These are phyloP conservation scores for Mirza zaza DNA, from an alignment of 2,113 vertebrate genomes.

Conservation along the genomic window DNA sequence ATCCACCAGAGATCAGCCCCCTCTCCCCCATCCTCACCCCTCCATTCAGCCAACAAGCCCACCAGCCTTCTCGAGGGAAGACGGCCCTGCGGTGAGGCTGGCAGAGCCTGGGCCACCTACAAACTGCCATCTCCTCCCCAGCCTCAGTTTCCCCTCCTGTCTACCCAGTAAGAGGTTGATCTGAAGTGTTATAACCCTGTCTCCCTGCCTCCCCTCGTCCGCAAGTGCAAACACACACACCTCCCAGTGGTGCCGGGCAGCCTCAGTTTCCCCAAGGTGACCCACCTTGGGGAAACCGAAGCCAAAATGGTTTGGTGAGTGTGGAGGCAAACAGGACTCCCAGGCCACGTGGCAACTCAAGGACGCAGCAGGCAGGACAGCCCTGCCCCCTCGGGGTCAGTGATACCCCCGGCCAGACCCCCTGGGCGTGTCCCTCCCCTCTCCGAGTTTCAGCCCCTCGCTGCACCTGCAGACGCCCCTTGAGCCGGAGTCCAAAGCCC, in stretches of 20 bases:
- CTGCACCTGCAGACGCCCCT: background rate
- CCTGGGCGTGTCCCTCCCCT: fast-evolving
- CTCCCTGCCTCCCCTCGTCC: fast-evolving
- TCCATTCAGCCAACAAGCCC: background rate
- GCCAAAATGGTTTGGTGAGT: background rate
- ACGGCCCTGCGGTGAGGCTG: fast-evolving
- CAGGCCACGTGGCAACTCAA: fast-evolving
- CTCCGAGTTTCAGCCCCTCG: fast-evolving
- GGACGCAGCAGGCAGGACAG: background rate
- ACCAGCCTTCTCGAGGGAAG: background rate
- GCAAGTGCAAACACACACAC: fast-evolving
- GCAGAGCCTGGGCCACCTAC: fast-evolving
- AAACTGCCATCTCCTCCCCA: fast-evolving
- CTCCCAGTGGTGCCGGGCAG: background rate
- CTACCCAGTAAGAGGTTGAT: fast-evolving
- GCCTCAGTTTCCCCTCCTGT: background rate
- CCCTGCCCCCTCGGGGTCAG: background rate
- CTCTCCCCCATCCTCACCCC: background rate
- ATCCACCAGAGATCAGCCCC: fast-evolving
- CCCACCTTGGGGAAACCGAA: background rate
- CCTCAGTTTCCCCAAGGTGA: background rate
- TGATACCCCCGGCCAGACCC: fast-evolving
- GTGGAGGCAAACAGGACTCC: too few species aligned
- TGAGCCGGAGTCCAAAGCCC: background rate
- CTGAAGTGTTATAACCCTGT: background rate